Percentiles rank a stretch among this genome's conserved stretches.
These are phyloP conservation scores for Linnaemya vulpina DNA, from an alignment of 2,888 invertebrate genomes.

Conservation along the genomic window DNA sequence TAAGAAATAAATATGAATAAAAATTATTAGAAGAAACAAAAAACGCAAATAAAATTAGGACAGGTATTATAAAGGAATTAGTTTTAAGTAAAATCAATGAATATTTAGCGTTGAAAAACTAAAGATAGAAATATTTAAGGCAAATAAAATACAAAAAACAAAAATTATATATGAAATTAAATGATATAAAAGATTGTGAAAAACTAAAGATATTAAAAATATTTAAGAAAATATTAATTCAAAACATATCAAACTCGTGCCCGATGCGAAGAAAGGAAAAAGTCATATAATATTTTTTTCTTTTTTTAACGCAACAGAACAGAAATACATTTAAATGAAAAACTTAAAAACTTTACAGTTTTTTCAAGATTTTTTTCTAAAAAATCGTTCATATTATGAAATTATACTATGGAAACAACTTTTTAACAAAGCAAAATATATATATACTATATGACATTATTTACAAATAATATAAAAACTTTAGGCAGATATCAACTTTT, in stretches of 20 bases:
- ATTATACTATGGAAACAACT: constrained; percentile 67
- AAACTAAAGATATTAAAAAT: constrained; percentile 53
- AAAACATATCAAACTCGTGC: constrained; percentile 84
- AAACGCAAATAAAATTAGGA: constrained; percentile 40
- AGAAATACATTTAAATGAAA: constrained; percentile 40
- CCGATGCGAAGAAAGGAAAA: constrained; percentile 78
- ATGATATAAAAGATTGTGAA: constrained; percentile 59
- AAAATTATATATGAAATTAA: constrained; percentile 71
- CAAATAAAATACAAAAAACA: constrained; percentile 43
- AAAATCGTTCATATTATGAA: constrained; percentile 37
- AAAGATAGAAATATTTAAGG: constrained; percentile 23
- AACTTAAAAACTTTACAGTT: constrained; percentile 72
- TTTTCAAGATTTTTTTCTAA: constrained; percentile 61
- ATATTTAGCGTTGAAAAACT: constrained; percentile 50
- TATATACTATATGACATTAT: constrained; percentile 57
- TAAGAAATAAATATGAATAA: constrained; percentile 41
- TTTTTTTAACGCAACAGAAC: constrained; percentile 49
- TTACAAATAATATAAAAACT: constrained; percentile 45
- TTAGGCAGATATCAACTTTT: neutral
- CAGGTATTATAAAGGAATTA: constrained; percentile 46
- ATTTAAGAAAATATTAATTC: constrained; percentile 76
- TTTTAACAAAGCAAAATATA: constrained; percentile 67
- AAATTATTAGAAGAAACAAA: constrained; percentile 55
- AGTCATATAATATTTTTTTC: constrained; percentile 57
- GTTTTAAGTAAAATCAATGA: constrained; percentile 47